Percentiles rank a stretch among this genome's conserved stretches.
These are phyloP conservation scores for Drosophila tropicalis DNA, from an alignment of 1,140 invertebrate species.

Conservation along the genomic window DNA sequence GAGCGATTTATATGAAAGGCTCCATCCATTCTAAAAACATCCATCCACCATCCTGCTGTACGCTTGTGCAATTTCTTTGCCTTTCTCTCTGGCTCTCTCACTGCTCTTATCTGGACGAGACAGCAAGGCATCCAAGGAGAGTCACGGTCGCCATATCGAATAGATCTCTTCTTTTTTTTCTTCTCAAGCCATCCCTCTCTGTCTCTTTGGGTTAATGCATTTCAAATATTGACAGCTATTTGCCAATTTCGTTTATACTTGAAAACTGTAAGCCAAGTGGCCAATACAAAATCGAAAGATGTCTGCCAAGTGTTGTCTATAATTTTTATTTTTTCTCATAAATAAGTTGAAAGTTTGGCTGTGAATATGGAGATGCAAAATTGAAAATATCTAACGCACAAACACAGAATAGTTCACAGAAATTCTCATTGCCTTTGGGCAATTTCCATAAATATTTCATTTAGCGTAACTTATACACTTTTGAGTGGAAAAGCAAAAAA, in stretches of 20 bases:
- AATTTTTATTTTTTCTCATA: slow-evolving; percentile 56
- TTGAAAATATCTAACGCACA: slow-evolving; percentile 46
- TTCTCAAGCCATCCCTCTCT: neutral
- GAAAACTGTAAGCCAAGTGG: slow-evolving; percentile 56
- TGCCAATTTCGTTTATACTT: slow-evolving; percentile 67
- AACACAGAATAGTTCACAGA: slow-evolving; percentile 12
- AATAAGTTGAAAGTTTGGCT: slow-evolving; percentile 16
- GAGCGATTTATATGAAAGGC: slow-evolving; percentile 51
- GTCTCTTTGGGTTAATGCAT: slow-evolving; percentile 27
- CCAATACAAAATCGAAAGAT: slow-evolving; percentile 34
- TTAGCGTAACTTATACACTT: slow-evolving; percentile 65
- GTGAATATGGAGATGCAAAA: slow-evolving; percentile 26
- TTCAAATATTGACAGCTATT: slow-evolving; percentile 79
- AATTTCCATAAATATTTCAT: slow-evolving; percentile 80
- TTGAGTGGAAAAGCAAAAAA: slow-evolving; percentile 15
- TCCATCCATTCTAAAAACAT: neutral
- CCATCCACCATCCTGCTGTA: slow-evolving; percentile 4
- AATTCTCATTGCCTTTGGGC: slow-evolving; percentile 33
- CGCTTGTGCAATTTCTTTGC: slow-evolving; percentile 7
- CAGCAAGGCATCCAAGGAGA: slow-evolving; percentile 54
- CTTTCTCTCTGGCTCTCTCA: slow-evolving; percentile 9
- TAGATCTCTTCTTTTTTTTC: slow-evolving; percentile 10
- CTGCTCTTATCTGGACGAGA: slow-evolving; percentile 69
- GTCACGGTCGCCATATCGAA: slow-evolving; percentile 50
- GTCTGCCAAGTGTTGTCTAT: slow-evolving; percentile 32